Conservation (phyloP, 2,113 vertebrate species). For the Antigone vipio region DNA sequence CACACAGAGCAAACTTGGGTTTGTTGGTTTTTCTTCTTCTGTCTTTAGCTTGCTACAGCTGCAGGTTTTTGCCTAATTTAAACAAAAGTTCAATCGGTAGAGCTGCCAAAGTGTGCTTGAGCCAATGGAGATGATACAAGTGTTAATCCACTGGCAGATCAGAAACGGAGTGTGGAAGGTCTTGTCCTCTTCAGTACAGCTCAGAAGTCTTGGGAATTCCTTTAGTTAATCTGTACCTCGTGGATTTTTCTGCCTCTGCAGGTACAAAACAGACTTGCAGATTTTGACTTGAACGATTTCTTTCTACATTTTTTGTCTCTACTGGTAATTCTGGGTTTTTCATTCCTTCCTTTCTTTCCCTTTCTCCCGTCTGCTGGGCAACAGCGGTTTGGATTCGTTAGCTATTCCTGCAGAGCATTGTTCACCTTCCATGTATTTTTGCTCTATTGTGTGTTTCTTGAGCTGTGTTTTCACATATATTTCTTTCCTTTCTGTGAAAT, state of each 20-base stretch:
- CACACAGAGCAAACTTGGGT: not conserved
- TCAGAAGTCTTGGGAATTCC: constrained; percentile 23
- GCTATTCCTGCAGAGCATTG: constrained; percentile 31
- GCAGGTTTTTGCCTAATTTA: constrained; percentile 49
- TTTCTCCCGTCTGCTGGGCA: not conserved
- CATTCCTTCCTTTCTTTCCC: not conserved
- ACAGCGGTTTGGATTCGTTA: not conserved
- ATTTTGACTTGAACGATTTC: constrained; percentile 17
- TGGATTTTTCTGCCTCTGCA: constrained; percentile 1
- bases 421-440: constrained; percentile 12
- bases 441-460: constrained; percentile 71
- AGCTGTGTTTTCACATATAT: constrained; percentile 71
- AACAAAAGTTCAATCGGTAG: constrained; percentile 18
- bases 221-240: not conserved
- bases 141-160: constrained; percentile 29
- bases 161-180: constrained; percentile 9
- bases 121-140: constrained; percentile 4
- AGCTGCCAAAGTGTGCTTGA: constrained; percentile 38
- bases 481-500: constrained; percentile 78
- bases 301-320: not conserved
- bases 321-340: not conserved
- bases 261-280: not conserved
- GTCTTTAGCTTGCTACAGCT: constrained; percentile 29
- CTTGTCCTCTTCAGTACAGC: not conserved
- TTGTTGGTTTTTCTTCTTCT: not conserved